These are phyloP conservation scores for Erpornis zantholeuca DNA, from an alignment of 2,113 vertebrate species.

Conservation along the genomic window DNA sequence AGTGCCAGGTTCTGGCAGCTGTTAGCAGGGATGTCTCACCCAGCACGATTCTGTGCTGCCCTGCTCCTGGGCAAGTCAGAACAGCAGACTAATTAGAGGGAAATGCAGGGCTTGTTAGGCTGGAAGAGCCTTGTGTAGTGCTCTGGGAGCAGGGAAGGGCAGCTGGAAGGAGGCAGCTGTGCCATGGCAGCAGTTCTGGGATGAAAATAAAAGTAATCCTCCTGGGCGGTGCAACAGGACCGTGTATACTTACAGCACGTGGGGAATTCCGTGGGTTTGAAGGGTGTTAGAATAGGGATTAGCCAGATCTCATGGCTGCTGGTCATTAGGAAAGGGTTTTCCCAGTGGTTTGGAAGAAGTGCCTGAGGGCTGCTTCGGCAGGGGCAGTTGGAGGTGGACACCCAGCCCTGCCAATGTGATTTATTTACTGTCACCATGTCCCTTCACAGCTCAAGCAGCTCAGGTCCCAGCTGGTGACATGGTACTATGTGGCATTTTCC, in stretches of 20 bases:
- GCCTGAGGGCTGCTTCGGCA: not conserved
- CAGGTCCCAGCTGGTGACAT: not conserved
- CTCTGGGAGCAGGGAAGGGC: fast-evolving
- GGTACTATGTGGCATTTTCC: fast-evolving
- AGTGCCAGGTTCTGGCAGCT: not conserved
- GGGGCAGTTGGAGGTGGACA: not conserved
- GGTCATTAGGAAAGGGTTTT: not conserved
- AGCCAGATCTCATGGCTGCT: not conserved
- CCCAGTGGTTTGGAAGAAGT: not conserved
- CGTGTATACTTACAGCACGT: fast-evolving
- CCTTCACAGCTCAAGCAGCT: not conserved
- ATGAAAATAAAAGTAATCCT: not conserved
- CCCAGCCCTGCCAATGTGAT: not conserved
- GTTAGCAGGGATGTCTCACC: not conserved
- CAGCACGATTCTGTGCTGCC: not conserved
- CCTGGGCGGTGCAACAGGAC: not conserved
- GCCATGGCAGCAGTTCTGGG: not conserved
- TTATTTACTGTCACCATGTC: not conserved
- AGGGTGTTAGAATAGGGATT: not conserved
- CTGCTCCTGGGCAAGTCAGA: conserved; percentile 17
- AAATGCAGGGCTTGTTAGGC: not conserved
- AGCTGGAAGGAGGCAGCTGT: not conserved
- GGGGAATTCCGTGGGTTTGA: not conserved
- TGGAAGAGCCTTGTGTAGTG: not conserved
- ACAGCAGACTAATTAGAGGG: not conserved